Conservation (phyloP, 2,888 invertebrate genomes). For the Coleophora flavipennella region DNA sequence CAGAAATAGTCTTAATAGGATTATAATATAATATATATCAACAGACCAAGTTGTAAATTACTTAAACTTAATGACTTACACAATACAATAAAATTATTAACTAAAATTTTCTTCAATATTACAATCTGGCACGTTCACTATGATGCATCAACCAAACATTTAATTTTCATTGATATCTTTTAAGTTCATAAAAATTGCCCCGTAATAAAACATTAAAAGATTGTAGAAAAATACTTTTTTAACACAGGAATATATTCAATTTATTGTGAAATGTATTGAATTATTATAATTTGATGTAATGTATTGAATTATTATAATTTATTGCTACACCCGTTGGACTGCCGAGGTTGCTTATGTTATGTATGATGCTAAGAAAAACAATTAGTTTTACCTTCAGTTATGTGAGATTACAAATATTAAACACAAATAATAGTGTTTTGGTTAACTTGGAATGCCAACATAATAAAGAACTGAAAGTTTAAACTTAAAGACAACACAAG, state of each 20-base stretch:
- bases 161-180: slow-evolving; percentile 52
- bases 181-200: slow-evolving; percentile 56
- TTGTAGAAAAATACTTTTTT: slow-evolving; percentile 70
- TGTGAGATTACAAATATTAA: slow-evolving; percentile 45
- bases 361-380: slow-evolving; percentile 21
- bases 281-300: slow-evolving; percentile 34
- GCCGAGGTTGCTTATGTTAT: too few relatives aligned
- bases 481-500: too few relatives aligned
- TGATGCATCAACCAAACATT: slow-evolving; percentile 65
- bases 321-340: slow-evolving; percentile 48
- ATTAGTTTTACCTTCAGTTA: slow-evolving; percentile 34
- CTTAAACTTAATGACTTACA: slow-evolving; percentile 74
- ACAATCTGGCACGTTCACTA: slow-evolving; percentile 68
- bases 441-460: background rate
- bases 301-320: slow-evolving; percentile 32
- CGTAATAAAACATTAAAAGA: slow-evolving; percentile 47
- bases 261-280: slow-evolving; percentile 48
- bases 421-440: too few relatives aligned
- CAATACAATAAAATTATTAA: slow-evolving; percentile 72
- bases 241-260: slow-evolving; percentile 55
- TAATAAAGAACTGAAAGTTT: background rate
- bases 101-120: slow-evolving; percentile 71
- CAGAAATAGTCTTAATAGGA: slow-evolving; percentile 72
- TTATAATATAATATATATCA: slow-evolving; percentile 71
- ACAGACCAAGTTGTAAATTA: slow-evolving; percentile 73